Evolutionary conservation across 2,888 invertebrate genomes (phyloP).

Genomic region (Corbicula japonica): DNA sequence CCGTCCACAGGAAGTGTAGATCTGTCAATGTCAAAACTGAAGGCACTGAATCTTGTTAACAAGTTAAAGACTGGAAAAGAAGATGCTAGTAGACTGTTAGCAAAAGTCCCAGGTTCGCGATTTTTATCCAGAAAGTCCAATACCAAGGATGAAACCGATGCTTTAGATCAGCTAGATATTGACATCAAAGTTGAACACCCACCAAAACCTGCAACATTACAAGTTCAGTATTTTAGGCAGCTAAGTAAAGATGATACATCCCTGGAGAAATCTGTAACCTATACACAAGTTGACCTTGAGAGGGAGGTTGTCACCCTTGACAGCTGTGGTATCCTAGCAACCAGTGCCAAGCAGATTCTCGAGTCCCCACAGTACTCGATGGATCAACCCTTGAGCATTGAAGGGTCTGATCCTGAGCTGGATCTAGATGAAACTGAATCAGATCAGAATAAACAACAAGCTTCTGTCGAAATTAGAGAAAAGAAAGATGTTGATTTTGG

Average conservation of each 20-base stretch:
- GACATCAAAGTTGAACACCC: slow-evolving; percentile 7
- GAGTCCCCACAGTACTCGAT: slow-evolving; percentile 58
- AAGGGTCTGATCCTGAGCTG: no score
- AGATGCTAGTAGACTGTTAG: slow-evolving; percentile 50
- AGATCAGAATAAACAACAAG: neutral
- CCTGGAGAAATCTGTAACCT: slow-evolving; percentile 58
- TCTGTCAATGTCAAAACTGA: slow-evolving; percentile 54
- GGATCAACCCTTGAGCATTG: slow-evolving; percentile 38
- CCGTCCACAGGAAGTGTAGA: slow-evolving; percentile 44
- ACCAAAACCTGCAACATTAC: neutral
- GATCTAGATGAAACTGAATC: slow-evolving; percentile 31
- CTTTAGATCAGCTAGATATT: neutral
- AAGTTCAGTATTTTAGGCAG: neutral
- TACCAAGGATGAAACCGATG: slow-evolving; percentile 20
- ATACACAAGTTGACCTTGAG: slow-evolving; percentile 64
- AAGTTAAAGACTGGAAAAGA: slow-evolving; percentile 63
- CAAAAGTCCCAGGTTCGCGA: slow-evolving; percentile 59
- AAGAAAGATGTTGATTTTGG: neutral
- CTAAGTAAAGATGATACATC: slow-evolving; percentile 64
- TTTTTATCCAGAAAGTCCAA: slow-evolving; percentile 38
- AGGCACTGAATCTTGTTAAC: slow-evolving; percentile 59
- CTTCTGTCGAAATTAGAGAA: neutral
- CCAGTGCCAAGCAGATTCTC: slow-evolving; percentile 79
- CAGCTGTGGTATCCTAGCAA: slow-evolving; percentile 86
- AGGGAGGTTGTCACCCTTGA: slow-evolving; percentile 83